These are phyloP conservation scores for Alentia gelatinosa DNA, from an alignment of 2,888 invertebrate species.

Conservation along the genomic window DNA sequence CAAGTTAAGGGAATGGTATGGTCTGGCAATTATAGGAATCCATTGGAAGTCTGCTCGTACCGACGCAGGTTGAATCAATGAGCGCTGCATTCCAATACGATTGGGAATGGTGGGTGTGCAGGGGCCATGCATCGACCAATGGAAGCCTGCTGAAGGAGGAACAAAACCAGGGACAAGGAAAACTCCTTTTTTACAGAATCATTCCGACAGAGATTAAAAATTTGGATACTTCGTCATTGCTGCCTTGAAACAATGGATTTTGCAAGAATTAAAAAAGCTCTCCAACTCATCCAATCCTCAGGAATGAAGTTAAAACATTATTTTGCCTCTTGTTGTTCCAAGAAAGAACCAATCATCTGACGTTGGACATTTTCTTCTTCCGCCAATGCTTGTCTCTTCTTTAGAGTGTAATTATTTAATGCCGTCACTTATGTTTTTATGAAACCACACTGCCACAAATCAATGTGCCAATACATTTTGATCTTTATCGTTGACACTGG, in stretches of 20 bases:
- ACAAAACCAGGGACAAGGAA: too few relatives aligned
- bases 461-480: conserved; percentile 1
- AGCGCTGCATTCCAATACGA: too few relatives aligned
- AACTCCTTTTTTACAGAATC: background rate
- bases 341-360: background rate
- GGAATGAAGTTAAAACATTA: background rate
- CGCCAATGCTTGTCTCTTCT: background rate
- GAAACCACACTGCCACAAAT: background rate
- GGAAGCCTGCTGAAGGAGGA: too few relatives aligned
- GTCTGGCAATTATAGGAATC: too few relatives aligned
- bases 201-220: background rate
- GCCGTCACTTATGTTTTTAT: background rate
- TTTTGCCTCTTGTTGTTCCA: background rate
- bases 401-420: background rate
- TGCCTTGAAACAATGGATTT: background rate
- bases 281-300: background rate
- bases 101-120: background rate
- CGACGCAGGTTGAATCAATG: too few relatives aligned
- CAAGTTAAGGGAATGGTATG: too few relatives aligned
- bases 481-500: background rate
- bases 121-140: background rate
- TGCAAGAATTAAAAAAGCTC: background rate
- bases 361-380: background rate
- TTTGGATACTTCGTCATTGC: background rate
- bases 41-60: too few relatives aligned